Evolutionary conservation across 2,888 invertebrate genomes (phyloP).

Genomic region (Nomada lathburiana): DNA sequence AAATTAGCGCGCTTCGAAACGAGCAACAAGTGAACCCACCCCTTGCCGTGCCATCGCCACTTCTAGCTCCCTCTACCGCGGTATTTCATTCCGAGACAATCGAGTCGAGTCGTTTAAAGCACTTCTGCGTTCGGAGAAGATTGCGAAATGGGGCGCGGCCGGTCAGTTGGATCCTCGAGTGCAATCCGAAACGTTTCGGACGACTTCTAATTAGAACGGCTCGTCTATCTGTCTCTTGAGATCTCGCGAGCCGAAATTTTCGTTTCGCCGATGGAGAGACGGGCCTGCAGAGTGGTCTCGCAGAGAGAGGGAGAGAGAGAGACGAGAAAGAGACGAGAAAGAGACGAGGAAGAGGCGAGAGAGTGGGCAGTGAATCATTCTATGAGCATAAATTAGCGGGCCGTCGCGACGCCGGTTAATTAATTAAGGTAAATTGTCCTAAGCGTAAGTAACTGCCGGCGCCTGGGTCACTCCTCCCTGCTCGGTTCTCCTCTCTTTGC

Average conservation of each 20-base stretch:
- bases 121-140: conserved; percentile 24
- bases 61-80: not conserved
- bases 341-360: conserved; percentile 31
- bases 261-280: conserved; percentile 17
- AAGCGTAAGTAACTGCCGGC: conserved; percentile 81
- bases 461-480: conserved; percentile 64
- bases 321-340: conserved; percentile 20
- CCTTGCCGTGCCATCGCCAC: not conserved
- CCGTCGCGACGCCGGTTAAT: conserved; percentile 82
- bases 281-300: not conserved
- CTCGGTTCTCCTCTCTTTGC: conserved; percentile 29
- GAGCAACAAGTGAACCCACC: conserved; percentile 48
- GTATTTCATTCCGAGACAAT: conserved; percentile 50
- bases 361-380: conserved; percentile 80
- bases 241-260: conserved; percentile 50
- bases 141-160: conserved; percentile 50
- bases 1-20: conserved; percentile 46
- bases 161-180: conserved; percentile 45
- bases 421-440: conserved; percentile 83
- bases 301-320: not conserved
- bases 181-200: conserved; percentile 51
- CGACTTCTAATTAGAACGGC: conserved; percentile 65
- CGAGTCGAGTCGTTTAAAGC: conserved; percentile 41
- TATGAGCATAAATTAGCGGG: conserved; percentile 81
- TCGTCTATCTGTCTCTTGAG: conserved; percentile 54